Conservation (phyloP, 1,140 invertebrate genomes). For the Pachypsylla venusta region DNA sequence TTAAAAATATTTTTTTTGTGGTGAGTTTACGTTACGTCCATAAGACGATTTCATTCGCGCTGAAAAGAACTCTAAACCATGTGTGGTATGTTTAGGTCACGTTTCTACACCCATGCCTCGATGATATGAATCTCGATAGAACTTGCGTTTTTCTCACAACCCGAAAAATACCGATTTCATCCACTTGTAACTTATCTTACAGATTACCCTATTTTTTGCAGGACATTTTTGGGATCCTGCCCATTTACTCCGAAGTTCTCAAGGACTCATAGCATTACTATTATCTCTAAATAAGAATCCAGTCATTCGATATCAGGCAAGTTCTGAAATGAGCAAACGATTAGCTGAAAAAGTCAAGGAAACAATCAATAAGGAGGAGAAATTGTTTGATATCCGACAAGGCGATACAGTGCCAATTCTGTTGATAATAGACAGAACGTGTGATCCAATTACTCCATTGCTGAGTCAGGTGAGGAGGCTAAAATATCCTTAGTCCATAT, state of each 20-base stretch:
- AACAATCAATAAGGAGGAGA: slow-evolving; percentile 70
- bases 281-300: slow-evolving; percentile 86
- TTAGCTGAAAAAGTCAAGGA: slow-evolving; percentile 75
- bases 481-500: too few species aligned
- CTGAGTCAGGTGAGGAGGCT: slow-evolving; percentile 81
- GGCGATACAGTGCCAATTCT: slow-evolving; percentile 55
- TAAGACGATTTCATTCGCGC: too few species aligned
- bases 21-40: too few species aligned
- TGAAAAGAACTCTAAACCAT: background rate
- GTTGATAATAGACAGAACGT: slow-evolving; percentile 75
- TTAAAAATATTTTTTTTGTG: too few species aligned
- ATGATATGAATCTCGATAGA: background rate
- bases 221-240: slow-evolving; percentile 57
- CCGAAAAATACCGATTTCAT: background rate
- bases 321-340: slow-evolving; percentile 67
- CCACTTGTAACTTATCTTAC: too few species aligned
- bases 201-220: slow-evolving; percentile 28
- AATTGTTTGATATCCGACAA: slow-evolving; percentile 70
- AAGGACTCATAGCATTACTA: slow-evolving; percentile 72
- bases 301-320: slow-evolving; percentile 78
- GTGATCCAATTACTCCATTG: slow-evolving; percentile 90
- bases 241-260: slow-evolving; percentile 57
- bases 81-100: background rate
- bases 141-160: background rate
- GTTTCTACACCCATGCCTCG: background rate